Evolutionary conservation across 2,888 invertebrate species (phyloP).

Genomic region (Choreutis nemorana): DNA sequence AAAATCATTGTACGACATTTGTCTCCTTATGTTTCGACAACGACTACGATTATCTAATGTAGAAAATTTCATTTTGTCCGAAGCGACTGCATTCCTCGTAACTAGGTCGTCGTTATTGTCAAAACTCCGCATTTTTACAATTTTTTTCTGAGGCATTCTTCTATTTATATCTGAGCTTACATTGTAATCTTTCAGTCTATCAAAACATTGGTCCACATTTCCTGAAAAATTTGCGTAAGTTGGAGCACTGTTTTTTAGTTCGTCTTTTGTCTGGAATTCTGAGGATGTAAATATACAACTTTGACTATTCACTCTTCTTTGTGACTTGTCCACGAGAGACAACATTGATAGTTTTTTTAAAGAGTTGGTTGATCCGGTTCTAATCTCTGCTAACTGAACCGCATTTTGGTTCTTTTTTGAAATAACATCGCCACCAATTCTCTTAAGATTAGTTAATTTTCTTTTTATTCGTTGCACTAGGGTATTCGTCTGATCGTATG

Average conservation of each 20-base stretch:
- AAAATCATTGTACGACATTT: conserved; percentile 61
- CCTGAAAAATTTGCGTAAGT: conserved; percentile 58
- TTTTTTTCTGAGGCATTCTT: conserved; percentile 30
- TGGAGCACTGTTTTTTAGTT: conserved; percentile 39
- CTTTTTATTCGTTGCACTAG: conserved; percentile 60
- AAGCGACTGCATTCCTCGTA: conserved; percentile 33
- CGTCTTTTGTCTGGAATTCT: conserved; percentile 44
- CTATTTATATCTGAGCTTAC: conserved; percentile 29
- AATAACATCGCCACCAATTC: conserved; percentile 53
- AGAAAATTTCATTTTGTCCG: conserved; percentile 48
- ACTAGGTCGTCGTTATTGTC: conserved; percentile 46
- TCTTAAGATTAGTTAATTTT: conserved; percentile 58
- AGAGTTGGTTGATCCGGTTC: conserved; percentile 49
- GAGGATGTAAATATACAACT: conserved; percentile 49
- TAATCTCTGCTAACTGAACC: conserved; percentile 57
- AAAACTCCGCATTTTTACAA: conserved; percentile 50
- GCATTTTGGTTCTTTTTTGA: conserved; percentile 56
- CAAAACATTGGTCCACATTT: conserved; percentile 59
- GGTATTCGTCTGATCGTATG: conserved; percentile 55
- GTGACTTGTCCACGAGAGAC: conserved; percentile 52
- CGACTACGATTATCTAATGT: conserved; percentile 56
- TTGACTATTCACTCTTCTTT: conserved; percentile 49
- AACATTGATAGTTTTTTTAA: conserved; percentile 55
- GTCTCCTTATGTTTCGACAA: conserved; percentile 52
- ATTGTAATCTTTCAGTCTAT: conserved; percentile 45